Evolutionary conservation across 1,140 invertebrate genomes (phyloP), one percentile per base, ranked within the genome.

Genomic region (Leptestheria dahalacensis): DNA sequence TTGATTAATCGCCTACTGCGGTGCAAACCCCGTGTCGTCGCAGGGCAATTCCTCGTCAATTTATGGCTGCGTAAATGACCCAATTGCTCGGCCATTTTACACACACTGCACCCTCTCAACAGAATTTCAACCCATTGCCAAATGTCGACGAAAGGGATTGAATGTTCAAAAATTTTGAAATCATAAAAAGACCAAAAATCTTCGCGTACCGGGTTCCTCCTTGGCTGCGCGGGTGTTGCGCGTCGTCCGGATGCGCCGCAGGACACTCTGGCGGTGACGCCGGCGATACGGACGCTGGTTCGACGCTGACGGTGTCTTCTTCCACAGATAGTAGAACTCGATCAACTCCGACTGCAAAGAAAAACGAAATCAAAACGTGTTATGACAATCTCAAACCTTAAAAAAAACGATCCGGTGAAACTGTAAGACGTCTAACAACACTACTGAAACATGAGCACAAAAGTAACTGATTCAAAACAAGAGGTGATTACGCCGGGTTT

Each of bases 311-410:
- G 94, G 91, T n/a, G 94, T 97, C 76, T 99, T 99, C 77, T 99
- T 99, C 96, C 95, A 99, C 70, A 97, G 79, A 76, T 99, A 99
- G 74, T 99, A 99, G 76, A 91, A 99, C 70, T 97, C 93, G 25
- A 99, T 92, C 66, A 99, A 75, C 69, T 99, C 93, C 48, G 91
- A 83, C 85, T 88, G 70, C 24, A 77, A 52, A 54, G 41, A 57
- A n/a, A n/a, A n/a, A n/a, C n/a, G n/a, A n/a, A n/a, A n/a, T n/a
- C n/a, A n/a, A n/a, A n/a, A n/a, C n/a, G n/a, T n/a, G n/a, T n/a
- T n/a, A n/a, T n/a, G n/a, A n/a, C n/a, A n/a, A n/a, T n/a, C n/a
- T n/a, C n/a, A n/a, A n/a, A n/a, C n/a, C n/a, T n/a, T n/a, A n/a
- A 62, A 56, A 25, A 68, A 60, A 59, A 41, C 12, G 20, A 50